phyloP scores from a whole-genome alignment of 1,140 invertebrate genomes.

The Calephelis virginiensis region DNA sequence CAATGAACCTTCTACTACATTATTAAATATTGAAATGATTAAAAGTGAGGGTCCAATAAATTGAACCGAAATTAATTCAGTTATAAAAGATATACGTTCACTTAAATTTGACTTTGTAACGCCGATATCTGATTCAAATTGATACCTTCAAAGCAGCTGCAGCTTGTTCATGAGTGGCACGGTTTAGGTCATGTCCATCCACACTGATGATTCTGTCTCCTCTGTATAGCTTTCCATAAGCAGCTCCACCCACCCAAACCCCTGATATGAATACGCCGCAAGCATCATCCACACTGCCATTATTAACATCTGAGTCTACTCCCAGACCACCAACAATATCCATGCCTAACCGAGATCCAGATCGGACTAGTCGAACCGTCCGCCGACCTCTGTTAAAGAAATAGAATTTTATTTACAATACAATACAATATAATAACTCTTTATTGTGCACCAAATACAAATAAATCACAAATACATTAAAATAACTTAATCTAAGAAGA shows the following conservation, averaged over 20 bases:
- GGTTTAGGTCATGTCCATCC: constrained; percentile 91
- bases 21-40: no score
- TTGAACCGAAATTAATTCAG: not conserved
- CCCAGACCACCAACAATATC: constrained; percentile 99
- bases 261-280: constrained; percentile 90
- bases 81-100: not conserved
- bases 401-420: constrained; percentile 19
- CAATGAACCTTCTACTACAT: no score
- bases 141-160: constrained; percentile 89
- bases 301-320: constrained; percentile 82
- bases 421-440: no score
- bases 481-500: no score
- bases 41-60: no score
- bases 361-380: constrained; percentile 66
- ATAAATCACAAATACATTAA: no score
- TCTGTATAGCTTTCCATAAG: constrained; percentile 93
- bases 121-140: not conserved
- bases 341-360: constrained; percentile 89
- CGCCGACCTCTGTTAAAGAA: constrained; percentile 59
- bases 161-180: constrained; percentile 92
- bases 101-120: not conserved
- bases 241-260: constrained; percentile 95
- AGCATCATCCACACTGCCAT: constrained; percentile 51
- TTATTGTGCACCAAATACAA: no score
- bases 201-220: constrained; percentile 95